Conservation (phyloP, 2,113 vertebrate species). For the Dromaius novaehollandiae region DNA sequence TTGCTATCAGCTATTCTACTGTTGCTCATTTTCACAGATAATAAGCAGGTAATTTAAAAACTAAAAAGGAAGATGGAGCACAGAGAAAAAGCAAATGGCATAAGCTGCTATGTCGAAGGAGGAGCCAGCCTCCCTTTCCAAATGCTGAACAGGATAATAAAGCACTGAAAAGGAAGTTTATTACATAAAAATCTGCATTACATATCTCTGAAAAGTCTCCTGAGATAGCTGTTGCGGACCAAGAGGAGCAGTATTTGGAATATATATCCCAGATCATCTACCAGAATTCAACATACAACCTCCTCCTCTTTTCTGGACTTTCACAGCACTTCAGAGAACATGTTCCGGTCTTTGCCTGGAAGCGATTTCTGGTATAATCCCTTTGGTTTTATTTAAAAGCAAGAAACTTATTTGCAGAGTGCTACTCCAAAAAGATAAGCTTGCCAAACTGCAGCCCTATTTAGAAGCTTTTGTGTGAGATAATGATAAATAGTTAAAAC, state of each 20-base stretch:
- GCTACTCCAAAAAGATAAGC: background rate
- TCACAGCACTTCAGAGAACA: background rate
- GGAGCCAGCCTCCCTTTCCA: background rate
- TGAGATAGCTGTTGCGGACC: background rate
- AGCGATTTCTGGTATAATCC: background rate
- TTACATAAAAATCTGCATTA: background rate
- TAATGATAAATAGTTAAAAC: background rate
- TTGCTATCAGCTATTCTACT: background rate
- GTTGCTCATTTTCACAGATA: slow-evolving; percentile 15
- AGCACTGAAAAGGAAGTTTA: background rate
- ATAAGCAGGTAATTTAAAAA: background rate
- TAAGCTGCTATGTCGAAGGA: background rate
- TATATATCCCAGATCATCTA: background rate
- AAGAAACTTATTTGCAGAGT: background rate
- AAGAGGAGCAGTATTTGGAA: background rate
- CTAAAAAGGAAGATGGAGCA: background rate
- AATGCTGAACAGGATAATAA: background rate
- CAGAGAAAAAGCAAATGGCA: background rate
- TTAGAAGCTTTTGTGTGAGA: background rate
- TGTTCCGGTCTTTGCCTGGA: background rate
- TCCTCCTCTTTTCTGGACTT: background rate
- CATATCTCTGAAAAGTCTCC: background rate
- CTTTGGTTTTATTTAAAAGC: background rate
- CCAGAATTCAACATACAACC: background rate
- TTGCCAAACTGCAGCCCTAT: background rate